Evolutionary conservation across 2,888 invertebrate genomes (phyloP), one percentile per base, ranked within the genome.

Genomic region (Hedychridium roseum): DNA sequence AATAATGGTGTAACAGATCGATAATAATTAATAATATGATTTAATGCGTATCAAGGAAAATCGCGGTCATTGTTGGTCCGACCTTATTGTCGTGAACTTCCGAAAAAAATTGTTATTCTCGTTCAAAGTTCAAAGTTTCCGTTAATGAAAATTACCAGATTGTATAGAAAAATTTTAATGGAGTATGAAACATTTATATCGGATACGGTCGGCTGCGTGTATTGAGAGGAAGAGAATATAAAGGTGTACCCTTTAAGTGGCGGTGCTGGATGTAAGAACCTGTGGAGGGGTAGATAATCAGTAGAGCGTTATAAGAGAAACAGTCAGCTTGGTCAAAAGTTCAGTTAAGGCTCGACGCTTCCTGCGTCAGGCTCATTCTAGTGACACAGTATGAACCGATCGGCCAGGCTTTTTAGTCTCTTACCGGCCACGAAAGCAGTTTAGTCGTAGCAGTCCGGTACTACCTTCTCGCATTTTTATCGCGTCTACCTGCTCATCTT

Each of bases 281-380:
- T n/a, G n/a, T n/a, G n/a, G n/a, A n/a, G n/a, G n/a, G n/a, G n/a
- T n/a, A n/a, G n/a, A n/a, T n/a, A n/a, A n/a, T n/a, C n/a, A n/a
- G n/a, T n/a, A n/a, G n/a, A 37, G 43, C 46, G 42, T 46, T 66
- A 66, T 63, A 59, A 68, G 50, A 66, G 64, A 58, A 43, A 43
- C 60, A 52, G 54, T 58, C 52, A 44, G 57, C 60, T 57, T 60
- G 52, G 59, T 53, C 57, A 68, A 67, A 57, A 57, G 62, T 66
- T 68, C 63, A 73, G 73, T 73, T 63, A 64, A 59, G 64, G 64
- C 54, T 67, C 60, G 42, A 42, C 58, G 46, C 36, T 56, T 55
- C 39, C 35, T 21, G 35, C 44, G 41, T 40, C 47, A 40, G 44
- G 30, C 36, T 51, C 49, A 31, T 17, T 36, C 50, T n/a, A n/a